phyloP scores from a whole-genome alignment of 2,113 vertebrate species.

The Engraulis encrasicolus region DNA sequence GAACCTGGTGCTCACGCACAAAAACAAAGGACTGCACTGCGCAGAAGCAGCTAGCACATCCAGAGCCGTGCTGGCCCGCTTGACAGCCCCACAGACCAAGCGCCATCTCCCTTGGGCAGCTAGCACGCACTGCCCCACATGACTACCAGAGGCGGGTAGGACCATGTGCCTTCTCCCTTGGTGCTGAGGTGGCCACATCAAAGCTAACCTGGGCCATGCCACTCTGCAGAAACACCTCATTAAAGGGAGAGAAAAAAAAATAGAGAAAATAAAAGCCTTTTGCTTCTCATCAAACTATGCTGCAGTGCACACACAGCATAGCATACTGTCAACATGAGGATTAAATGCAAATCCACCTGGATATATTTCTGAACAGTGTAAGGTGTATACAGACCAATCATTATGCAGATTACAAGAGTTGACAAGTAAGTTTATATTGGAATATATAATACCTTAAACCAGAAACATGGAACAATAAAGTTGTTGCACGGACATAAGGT shows the following conservation, averaged over 20 bases:
- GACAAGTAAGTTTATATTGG: too few species aligned
- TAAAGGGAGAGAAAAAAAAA: neutral
- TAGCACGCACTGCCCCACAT: too few species aligned
- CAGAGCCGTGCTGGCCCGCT: too few species aligned
- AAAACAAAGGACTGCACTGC: neutral
- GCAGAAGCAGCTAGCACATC: too few species aligned
- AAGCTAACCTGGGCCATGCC: neutral
- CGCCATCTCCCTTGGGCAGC: too few species aligned
- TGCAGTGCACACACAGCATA: too few species aligned
- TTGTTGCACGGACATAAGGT: too few species aligned
- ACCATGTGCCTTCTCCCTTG: neutral
- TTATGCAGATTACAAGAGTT: too few species aligned
- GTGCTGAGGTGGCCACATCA: neutral
- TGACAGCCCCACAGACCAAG: too few species aligned
- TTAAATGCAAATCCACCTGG: neutral
- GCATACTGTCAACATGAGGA: neutral
- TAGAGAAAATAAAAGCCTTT: neutral
- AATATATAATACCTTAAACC: neutral
- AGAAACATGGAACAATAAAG: neutral
- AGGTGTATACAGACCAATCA: too few species aligned
- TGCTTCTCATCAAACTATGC: neutral
- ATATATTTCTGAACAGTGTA: neutral
- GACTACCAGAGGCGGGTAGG: neutral
- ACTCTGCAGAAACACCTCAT: neutral
- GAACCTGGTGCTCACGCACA: neutral